Percentiles rank a stretch among this genome's conserved stretches.
These are phyloP conservation scores for Tetrapedia diversipes DNA, from an alignment of 2,888 invertebrate genomes.

Conservation along the genomic window DNA sequence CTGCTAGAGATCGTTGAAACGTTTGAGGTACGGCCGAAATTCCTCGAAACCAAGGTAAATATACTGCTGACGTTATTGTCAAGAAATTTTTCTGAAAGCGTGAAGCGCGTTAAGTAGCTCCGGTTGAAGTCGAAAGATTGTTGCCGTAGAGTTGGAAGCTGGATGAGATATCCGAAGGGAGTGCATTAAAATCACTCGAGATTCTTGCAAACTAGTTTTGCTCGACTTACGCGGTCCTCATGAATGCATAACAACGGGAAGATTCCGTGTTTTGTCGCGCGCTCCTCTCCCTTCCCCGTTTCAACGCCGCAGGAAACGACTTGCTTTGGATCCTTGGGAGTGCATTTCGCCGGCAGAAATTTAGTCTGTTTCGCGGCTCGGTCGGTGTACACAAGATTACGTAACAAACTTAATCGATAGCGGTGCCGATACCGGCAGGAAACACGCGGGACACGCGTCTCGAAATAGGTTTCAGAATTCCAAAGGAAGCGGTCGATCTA, in stretches of 20 bases:
- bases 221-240: not conserved
- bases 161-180: not conserved
- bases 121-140: constrained; percentile 6
- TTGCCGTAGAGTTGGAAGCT: not conserved
- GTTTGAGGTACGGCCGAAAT: not conserved
- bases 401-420: too few species aligned
- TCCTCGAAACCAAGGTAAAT: constrained; percentile 8
- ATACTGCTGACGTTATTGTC: not conserved
- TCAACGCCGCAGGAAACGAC: too few species aligned
- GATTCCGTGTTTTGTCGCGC: not conserved
- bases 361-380: too few species aligned
- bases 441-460: not conserved
- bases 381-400: too few species aligned
- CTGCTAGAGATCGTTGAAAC: not conserved
- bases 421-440: not conserved
- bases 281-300: not conserved
- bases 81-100: not conserved
- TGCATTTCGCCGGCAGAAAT: too few species aligned
- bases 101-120: not conserved
- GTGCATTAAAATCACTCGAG: not conserved
- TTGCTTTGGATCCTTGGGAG: too few species aligned
- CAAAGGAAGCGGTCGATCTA: too few species aligned
- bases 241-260: constrained; percentile 12
- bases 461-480: not conserved
- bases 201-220: constrained; percentile 5